phyloP scores from a whole-genome alignment of 2,888 invertebrate genomes.

The Panopea generosa region DNA sequence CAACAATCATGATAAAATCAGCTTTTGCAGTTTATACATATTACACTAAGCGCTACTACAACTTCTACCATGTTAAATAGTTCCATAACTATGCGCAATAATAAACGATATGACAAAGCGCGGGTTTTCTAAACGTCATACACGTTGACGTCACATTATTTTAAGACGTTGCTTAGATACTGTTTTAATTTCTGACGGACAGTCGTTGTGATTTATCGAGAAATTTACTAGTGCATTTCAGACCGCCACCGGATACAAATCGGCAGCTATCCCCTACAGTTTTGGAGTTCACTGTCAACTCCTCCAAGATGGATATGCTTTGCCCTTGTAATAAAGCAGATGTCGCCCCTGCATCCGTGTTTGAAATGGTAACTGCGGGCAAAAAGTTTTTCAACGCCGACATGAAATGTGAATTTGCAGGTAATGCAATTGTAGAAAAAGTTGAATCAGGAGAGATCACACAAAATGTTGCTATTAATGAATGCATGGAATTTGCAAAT shows the following conservation, averaged over 20 bases:
- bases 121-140: too few relatives aligned
- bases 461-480: constrained; percentile 41
- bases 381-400: constrained; percentile 45
- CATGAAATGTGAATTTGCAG: constrained; percentile 60
- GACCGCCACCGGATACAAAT: too few relatives aligned
- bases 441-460: constrained; percentile 50
- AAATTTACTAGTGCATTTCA: too few relatives aligned
- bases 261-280: not conserved
- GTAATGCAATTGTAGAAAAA: constrained; percentile 44
- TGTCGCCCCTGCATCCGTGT: constrained; percentile 25
- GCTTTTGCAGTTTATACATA: too few relatives aligned
- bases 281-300: too few relatives aligned
- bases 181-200: not conserved
- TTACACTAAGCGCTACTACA: too few relatives aligned
- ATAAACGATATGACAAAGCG: too few relatives aligned
- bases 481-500: constrained; percentile 44
- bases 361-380: constrained; percentile 23
- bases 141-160: not conserved
- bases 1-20: too few relatives aligned
- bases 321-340: constrained; percentile 4
- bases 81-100: too few relatives aligned
- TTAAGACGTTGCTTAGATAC: not conserved
- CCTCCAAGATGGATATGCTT: not conserved
- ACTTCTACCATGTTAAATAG: too few relatives aligned
- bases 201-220: too few relatives aligned